These are phyloP conservation scores for Lycorma delicatula DNA, from an alignment of 1,140 invertebrate species.

Conservation along the genomic window DNA sequence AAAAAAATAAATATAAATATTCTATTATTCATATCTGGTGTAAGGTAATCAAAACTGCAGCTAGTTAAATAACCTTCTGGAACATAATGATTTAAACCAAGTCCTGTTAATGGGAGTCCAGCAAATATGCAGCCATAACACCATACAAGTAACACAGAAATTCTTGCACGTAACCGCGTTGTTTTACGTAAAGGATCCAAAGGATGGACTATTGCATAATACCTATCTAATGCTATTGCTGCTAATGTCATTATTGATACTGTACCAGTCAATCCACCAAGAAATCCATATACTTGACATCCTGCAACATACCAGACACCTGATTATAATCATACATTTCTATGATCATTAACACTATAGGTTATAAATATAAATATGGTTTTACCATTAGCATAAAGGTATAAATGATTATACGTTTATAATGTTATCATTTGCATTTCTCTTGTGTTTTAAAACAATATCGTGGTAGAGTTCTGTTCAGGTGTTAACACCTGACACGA, in stretches of 20 bases:
- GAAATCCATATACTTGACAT: slow-evolving; percentile 58
- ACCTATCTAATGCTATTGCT: slow-evolving; percentile 60
- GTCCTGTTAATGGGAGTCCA: slow-evolving; percentile 52
- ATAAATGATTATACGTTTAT: too few relatives aligned
- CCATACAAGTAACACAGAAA: slow-evolving; percentile 58
- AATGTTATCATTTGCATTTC: too few relatives aligned
- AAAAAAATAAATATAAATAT: slow-evolving; percentile 59
- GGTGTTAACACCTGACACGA: too few relatives aligned
- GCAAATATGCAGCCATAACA: slow-evolving; percentile 59
- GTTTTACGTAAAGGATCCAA: slow-evolving; percentile 50
- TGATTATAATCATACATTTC: background rate
- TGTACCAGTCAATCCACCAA: slow-evolving; percentile 60
- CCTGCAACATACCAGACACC: slow-evolving; percentile 41
- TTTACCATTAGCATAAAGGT: too few relatives aligned
- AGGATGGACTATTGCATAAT: slow-evolving; percentile 60
- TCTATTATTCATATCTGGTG: slow-evolving; percentile 43
- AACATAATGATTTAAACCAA: slow-evolving; percentile 48
- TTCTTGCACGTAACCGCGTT: slow-evolving; percentile 48
- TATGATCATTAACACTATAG: too few relatives aligned
- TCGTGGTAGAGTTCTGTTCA: too few relatives aligned
- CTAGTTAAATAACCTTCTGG: slow-evolving; percentile 56
- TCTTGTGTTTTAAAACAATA: too few relatives aligned
- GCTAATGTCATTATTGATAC: slow-evolving; percentile 60
- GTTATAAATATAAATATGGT: too few relatives aligned
- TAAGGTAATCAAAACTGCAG: slow-evolving; percentile 73